These are phyloP conservation scores for Bradypodion ventrale DNA, from an alignment of 2,797 vertebrate species.

Conservation along the genomic window DNA sequence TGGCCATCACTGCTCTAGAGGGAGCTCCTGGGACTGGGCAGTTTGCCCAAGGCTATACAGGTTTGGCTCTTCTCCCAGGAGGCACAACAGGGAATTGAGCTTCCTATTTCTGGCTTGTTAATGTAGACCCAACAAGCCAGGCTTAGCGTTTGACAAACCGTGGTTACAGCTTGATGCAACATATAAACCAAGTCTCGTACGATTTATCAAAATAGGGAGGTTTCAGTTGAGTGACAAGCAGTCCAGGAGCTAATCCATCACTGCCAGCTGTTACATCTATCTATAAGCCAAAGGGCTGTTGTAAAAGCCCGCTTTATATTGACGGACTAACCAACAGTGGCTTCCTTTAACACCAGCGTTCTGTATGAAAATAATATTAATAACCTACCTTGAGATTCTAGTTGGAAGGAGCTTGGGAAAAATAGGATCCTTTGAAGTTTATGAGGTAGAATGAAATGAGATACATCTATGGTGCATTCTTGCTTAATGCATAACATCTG, in stretches of 20 bases:
- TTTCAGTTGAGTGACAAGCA: background rate
- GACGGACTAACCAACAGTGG: background rate
- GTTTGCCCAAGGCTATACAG: no score
- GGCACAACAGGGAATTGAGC: no score
- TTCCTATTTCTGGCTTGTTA: no score
- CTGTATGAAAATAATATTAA: constrained; percentile 30
- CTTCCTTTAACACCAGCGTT: constrained; percentile 9
- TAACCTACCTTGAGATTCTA: constrained; percentile 13
- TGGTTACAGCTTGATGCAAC: background rate
- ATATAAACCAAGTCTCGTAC: background rate
- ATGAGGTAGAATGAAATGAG: background rate
- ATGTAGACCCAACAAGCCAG: background rate
- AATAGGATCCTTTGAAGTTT: constrained; percentile 39
- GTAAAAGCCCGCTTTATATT: background rate
- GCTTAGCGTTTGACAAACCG: background rate
- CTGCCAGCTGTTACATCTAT: constrained; percentile 20
- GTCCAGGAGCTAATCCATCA: background rate
- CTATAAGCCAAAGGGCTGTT: background rate
- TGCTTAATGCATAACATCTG: constrained; percentile 46
- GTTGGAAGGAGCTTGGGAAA: constrained; percentile 28
- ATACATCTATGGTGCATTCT: constrained; percentile 19
- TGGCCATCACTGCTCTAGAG: no score
- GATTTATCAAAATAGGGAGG: background rate
- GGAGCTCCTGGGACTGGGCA: no score
- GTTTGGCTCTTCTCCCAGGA: no score